Percentiles rank a stretch among this genome's conserved stretches.
These are phyloP conservation scores for Habroteleia sp. DNA, from an alignment of 2,888 invertebrate genomes.

Conservation along the genomic window DNA sequence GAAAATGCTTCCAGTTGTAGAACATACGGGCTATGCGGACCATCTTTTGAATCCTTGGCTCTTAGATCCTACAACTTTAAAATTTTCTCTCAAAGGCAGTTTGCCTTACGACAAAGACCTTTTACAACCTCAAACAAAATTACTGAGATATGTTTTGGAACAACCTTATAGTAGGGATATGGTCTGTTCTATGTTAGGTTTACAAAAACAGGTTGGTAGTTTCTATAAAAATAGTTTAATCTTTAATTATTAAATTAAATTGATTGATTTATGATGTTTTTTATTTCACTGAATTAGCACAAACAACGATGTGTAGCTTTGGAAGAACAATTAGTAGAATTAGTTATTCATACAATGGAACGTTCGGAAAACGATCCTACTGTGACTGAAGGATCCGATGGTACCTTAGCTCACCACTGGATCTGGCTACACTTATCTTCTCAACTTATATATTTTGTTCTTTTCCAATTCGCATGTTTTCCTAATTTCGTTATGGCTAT, in stretches of 20 bases:
- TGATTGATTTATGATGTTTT: conserved; percentile 9
- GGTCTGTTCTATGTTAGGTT: conserved; percentile 96
- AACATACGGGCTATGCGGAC: conserved; percentile 94
- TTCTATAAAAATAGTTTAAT: conserved; percentile 16
- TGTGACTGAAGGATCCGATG: conserved; percentile 84
- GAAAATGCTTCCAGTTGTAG: conserved; percentile 95
- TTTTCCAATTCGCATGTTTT: conserved; percentile 96
- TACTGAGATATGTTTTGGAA: conserved; percentile 94
- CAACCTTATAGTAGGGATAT: conserved; percentile 98
- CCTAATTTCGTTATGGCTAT: conserved; percentile 95
- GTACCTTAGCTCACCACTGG: conserved; percentile 87
- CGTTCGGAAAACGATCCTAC: conserved; percentile 87
- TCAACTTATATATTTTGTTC: conserved; percentile 96
- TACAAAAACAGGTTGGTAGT: conserved; percentile 96
- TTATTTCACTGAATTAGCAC: conserved; percentile 81
- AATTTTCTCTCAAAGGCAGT: conserved; percentile 87
- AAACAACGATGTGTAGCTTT: conserved; percentile 93
- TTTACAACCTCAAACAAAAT: conserved; percentile 92
- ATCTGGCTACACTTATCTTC: conserved; percentile 96
- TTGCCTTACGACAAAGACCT: conserved; percentile 95
- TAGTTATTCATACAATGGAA: conserved; percentile 96
- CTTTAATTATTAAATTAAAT: conserved; percentile 1
- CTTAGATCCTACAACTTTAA: conserved; percentile 91
- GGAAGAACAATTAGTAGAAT: conserved; percentile 95
- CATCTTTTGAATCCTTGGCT: conserved; percentile 96